Conservation (phyloP, 2,797 vertebrate genomes). For the Gambelia wislizenii region DNA sequence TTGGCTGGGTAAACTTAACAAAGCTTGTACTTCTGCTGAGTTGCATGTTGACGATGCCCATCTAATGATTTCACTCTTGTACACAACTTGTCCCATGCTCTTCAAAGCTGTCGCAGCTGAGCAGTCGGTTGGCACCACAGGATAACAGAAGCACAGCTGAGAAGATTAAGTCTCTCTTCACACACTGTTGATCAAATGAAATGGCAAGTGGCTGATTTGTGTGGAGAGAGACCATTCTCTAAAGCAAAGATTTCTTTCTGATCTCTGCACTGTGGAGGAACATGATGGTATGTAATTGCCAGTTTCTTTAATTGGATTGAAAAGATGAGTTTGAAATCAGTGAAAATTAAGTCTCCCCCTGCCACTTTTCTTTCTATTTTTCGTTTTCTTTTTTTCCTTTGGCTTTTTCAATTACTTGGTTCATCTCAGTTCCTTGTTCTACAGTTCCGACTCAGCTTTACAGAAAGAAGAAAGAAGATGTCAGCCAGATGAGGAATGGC, state of each 20-base stretch:
- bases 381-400: too few species aligned
- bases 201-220: slow-evolving; percentile 28
- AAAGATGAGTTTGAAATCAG: too few species aligned
- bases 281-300: background rate
- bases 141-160: slow-evolving; percentile 35
- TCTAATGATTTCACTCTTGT: slow-evolving; percentile 29
- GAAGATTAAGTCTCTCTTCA: slow-evolving; percentile 64
- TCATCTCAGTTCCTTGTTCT: background rate
- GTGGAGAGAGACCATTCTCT: slow-evolving; percentile 28
- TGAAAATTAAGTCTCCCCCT: too few species aligned
- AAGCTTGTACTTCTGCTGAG: slow-evolving; percentile 43
- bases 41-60: slow-evolving; percentile 45
- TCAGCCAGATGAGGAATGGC: background rate
- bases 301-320: background rate
- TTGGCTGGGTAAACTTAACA: slow-evolving; percentile 38
- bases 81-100: slow-evolving; percentile 34
- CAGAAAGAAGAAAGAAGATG: background rate
- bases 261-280: background rate
- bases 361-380: too few species aligned
- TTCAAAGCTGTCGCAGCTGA: background rate
- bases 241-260: background rate
- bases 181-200: slow-evolving; percentile 49
- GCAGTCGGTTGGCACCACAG: background rate
- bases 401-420: background rate
- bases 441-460: background rate